Percentiles rank a stretch among this genome's conserved stretches.
Evolutionary conservation across 1,140 invertebrate genomes (phyloP).

Genomic region (Lepidurus apus): DNA sequence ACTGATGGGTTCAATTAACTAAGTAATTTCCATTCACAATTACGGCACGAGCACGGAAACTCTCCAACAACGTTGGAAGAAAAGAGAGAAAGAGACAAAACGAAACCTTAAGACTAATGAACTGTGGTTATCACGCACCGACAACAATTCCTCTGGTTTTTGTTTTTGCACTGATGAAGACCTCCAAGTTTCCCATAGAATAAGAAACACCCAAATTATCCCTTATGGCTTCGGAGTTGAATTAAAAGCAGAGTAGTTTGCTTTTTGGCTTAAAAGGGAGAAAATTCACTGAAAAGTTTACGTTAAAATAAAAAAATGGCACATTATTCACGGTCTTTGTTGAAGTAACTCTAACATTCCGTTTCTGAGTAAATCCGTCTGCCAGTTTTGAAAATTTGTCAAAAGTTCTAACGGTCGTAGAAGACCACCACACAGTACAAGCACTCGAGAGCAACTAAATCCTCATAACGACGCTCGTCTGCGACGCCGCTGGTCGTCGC

Average conservation of each 20-base stretch:
- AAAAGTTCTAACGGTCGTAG: not conserved
- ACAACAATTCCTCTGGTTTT: too few species aligned
- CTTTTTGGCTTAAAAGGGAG: too few species aligned
- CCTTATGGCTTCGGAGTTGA: too few species aligned
- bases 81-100: not conserved
- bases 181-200: too few species aligned
- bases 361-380: not conserved
- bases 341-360: too few species aligned
- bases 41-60: not conserved
- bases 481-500: slow-evolving; percentile 5
- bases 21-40: slow-evolving; percentile 6
- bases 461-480: not conserved
- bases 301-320: too few species aligned
- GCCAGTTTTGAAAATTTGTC: not conserved
- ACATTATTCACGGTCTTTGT: too few species aligned
- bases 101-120: not conserved
- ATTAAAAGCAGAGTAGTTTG: too few species aligned
- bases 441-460: not conserved
- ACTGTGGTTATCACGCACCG: not conserved
- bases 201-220: too few species aligned
- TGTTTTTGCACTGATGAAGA: too few species aligned
- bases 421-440: not conserved
- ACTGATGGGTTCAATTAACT: slow-evolving; percentile 14
- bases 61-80: not conserved
- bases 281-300: too few species aligned